phyloP scores from a whole-genome alignment of 2,113 vertebrate genomes.

The Thalassarche chlororhynchos region DNA sequence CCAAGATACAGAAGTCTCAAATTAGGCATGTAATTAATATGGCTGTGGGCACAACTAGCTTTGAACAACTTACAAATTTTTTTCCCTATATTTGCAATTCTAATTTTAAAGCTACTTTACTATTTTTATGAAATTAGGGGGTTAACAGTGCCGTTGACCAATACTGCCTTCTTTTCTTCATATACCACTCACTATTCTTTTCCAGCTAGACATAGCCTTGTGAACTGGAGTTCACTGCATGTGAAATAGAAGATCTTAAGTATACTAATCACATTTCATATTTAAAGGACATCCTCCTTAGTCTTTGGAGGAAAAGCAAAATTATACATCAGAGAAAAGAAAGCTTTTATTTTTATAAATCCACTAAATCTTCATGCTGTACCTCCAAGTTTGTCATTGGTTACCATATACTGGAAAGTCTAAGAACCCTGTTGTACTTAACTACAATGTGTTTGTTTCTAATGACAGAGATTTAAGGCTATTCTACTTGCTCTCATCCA shows the following conservation, averaged over 20 bases:
- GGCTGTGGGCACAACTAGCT: not conserved
- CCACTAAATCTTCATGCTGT: not conserved
- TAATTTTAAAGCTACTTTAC: not conserved
- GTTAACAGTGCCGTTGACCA: not conserved
- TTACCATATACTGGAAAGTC: not conserved
- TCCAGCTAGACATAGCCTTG: not conserved
- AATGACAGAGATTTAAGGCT: not conserved
- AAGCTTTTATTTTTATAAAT: not conserved
- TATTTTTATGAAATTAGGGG: not conserved
- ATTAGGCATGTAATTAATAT: not conserved
- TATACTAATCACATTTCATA: not conserved
- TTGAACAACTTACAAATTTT: not conserved
- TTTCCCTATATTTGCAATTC: not conserved
- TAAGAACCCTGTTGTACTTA: not conserved
- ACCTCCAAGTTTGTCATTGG: not conserved
- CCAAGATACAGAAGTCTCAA: not conserved
- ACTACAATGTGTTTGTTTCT: not conserved
- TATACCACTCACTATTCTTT: not conserved
- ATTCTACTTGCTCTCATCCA: not conserved
- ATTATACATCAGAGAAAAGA: not conserved
- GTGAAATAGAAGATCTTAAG: not conserved
- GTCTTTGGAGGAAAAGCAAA: not conserved
- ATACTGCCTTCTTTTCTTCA: not conserved
- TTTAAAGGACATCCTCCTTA: not conserved
- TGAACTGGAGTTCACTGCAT: not conserved